phyloP scores from a whole-genome alignment of 2,113 vertebrate genomes.

The Amphiprion ocellaris region DNA sequence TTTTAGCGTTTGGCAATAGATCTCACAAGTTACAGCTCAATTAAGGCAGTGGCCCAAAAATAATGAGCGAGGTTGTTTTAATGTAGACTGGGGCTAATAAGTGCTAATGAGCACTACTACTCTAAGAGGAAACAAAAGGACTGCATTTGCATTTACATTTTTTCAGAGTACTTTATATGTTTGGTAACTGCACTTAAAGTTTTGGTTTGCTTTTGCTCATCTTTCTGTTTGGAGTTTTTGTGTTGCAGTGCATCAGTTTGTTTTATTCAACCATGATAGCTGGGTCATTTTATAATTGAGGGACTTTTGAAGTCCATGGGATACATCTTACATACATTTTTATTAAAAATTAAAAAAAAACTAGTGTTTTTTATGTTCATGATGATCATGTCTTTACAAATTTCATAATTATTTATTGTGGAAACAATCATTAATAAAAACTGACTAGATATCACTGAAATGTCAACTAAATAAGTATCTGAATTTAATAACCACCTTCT shows the following conservation, averaged over 20 bases:
- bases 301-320: no score
- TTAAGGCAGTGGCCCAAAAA: conserved; percentile 48
- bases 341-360: no score
- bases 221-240: background rate
- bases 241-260: background rate
- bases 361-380: no score
- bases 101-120: conserved; percentile 47
- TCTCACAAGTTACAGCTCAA: conserved; percentile 32
- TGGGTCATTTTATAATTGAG: no score
- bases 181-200: no score
- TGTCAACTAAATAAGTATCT: no score
- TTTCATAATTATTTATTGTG: no score
- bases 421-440: no score
- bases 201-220: background rate
- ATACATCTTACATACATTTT: no score
- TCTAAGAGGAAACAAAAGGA: background rate
- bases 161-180: conserved; percentile 14
- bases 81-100: conserved; percentile 56
- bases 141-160: conserved; percentile 12
- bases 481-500: no score
- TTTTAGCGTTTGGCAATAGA: conserved; percentile 30
- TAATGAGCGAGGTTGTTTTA: conserved; percentile 54
- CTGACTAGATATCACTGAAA: no score
- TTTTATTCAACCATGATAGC: background rate
- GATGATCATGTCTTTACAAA: no score